Conservation (phyloP, 2,888 invertebrate genomes). For the Sussaba pulchella region DNA sequence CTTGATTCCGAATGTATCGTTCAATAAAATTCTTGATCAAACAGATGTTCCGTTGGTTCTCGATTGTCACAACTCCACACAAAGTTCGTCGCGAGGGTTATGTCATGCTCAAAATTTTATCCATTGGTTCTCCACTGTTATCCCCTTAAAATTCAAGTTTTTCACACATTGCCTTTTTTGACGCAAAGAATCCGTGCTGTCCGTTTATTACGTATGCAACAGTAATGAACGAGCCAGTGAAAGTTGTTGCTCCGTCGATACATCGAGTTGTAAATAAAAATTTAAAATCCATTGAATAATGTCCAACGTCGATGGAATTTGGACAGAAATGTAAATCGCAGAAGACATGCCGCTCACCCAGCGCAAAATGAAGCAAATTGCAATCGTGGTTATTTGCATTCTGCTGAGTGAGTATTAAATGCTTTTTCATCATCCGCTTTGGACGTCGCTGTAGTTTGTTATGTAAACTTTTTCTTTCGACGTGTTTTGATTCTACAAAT, state of each 20-base stretch:
- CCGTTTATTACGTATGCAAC: not conserved
- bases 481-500: slow-evolving; percentile 18
- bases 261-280: not conserved
- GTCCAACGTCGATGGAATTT: not conserved
- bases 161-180: not conserved
- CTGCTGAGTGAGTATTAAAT: slow-evolving; percentile 77
- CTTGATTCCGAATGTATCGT: not conserved
- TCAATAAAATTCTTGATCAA: slow-evolving; percentile 9
- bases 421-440: not conserved
- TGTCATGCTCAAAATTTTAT: not conserved
- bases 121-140: not conserved
- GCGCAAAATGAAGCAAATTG: slow-evolving; percentile 82
- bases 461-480: not conserved
- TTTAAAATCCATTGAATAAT: slow-evolving; percentile 13
- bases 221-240: not conserved
- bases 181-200: not conserved
- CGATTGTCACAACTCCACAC: not conserved
- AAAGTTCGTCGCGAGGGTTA: slow-evolving; percentile 7
- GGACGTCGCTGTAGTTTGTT: not conserved
- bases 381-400: slow-evolving; percentile 77
- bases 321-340: slow-evolving; percentile 17
- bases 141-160: slow-evolving; percentile 1
- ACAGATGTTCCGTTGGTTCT: not conserved
- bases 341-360: slow-evolving; percentile 78
- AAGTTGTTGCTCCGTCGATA: not conserved